These are phyloP conservation scores for Drosophila pruinosa DNA, from an alignment of 1,140 invertebrate genomes.

Conservation along the genomic window DNA sequence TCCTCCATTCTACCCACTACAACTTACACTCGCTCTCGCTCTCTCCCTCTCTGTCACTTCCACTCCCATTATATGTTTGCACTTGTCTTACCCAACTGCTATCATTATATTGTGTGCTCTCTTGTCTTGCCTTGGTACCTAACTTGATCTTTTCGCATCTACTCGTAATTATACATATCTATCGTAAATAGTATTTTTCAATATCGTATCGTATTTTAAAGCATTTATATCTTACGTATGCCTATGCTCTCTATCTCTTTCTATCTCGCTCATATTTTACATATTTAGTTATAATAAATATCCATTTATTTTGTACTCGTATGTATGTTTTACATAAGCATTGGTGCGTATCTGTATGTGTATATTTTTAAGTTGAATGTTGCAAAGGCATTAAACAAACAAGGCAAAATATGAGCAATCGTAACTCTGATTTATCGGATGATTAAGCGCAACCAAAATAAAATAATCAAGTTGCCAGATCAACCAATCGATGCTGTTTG, in stretches of 20 bases:
- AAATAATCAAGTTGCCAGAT: constrained; percentile 1
- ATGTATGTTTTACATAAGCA: neutral
- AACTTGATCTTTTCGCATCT: constrained; percentile 6
- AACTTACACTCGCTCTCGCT: neutral
- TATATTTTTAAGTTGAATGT: constrained; percentile 15
- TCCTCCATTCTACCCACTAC: neutral
- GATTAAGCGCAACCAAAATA: neutral
- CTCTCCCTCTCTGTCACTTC: neutral
- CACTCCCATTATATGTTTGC: neutral
- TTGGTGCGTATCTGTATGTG: constrained; percentile 18
- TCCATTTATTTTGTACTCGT: neutral
- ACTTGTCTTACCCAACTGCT: neutral
- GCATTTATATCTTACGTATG: neutral
- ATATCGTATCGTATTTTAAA: constrained; percentile 14
- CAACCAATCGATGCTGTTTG: no score
- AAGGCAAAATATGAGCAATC: no score
- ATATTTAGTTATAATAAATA: constrained; percentile 5
- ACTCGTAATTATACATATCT: constrained; percentile 3
- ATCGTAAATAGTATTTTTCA: neutral
- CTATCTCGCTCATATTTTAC: neutral
- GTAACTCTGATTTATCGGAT: neutral
- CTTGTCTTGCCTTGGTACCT: constrained; percentile 7
- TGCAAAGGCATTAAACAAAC: constrained; percentile 2
- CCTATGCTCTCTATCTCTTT: neutral
- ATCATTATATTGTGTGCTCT: neutral